A percentile compares a stretch with the other conserved stretches of the same genome.
Conservation (phyloP, 2,797 vertebrate genomes). For the Phoebastria nigripes region DNA sequence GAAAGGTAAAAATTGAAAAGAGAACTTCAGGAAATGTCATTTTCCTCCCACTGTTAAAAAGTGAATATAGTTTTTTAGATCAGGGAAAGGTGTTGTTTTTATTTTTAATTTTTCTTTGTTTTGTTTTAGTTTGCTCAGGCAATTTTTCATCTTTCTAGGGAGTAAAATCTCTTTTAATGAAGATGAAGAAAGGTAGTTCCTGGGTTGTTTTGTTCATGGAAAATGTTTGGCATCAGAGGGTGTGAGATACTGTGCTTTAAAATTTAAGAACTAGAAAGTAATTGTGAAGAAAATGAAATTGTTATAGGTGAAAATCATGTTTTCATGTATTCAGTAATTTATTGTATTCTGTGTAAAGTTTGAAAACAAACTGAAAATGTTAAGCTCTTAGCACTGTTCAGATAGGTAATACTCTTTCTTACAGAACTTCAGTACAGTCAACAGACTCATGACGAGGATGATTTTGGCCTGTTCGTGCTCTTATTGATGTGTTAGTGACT, state of each 20-base stretch:
- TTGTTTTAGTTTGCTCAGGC: background rate
- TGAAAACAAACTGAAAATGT: background rate
- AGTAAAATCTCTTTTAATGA: background rate
- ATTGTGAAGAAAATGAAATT: background rate
- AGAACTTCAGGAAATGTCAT: background rate
- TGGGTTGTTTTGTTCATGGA: background rate
- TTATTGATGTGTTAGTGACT: background rate
- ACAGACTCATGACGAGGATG: background rate
- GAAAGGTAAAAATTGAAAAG: background rate
- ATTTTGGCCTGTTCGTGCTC: background rate
- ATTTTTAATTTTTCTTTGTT: background rate
- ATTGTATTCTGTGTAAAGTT: background rate
- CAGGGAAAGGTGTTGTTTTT: background rate
- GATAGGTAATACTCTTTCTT: background rate
- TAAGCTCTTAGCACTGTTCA: background rate
- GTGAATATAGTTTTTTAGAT: background rate
- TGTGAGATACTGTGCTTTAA: background rate
- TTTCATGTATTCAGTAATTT: background rate
- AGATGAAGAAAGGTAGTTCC: background rate
- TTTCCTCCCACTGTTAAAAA: background rate
- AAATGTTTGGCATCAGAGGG: background rate
- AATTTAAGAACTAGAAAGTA: background rate
- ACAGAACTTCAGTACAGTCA: background rate
- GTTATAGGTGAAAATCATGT: background rate
- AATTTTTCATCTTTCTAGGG: background rate